A percentile compares a stretch with the other conserved stretches of the same genome.
These are phyloP conservation scores for Hyles lineata DNA, from an alignment of 2,888 invertebrate species.

Conservation along the genomic window DNA sequence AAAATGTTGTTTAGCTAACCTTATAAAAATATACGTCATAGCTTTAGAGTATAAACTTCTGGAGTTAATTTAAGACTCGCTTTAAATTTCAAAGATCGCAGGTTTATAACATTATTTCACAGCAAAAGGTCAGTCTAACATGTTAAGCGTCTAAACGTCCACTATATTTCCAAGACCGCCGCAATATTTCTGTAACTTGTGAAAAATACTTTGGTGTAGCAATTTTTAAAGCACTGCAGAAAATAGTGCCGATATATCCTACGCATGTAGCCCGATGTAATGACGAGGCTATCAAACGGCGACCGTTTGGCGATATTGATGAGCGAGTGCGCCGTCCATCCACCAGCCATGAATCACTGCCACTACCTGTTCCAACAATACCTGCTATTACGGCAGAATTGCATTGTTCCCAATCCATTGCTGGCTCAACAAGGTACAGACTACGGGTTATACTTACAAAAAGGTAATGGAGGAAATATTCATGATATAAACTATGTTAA, in stretches of 20 bases:
- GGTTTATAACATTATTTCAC: not conserved
- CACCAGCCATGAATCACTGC: slow-evolving; percentile 67
- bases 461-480: not conserved
- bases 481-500: not conserved
- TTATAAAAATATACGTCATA: not conserved
- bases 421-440: not conserved
- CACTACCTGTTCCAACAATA: slow-evolving; percentile 59
- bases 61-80: not conserved
- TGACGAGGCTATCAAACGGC: slow-evolving; percentile 59
- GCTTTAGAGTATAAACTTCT: not conserved
- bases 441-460: not conserved
- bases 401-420: slow-evolving; percentile 17
- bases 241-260: not conserved
- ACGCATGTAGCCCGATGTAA: slow-evolving; percentile 44
- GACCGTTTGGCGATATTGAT: slow-evolving; percentile 70
- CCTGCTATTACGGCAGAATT: slow-evolving; percentile 14
- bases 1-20: no score
- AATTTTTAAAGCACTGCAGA: slow-evolving; percentile 1
- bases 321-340: slow-evolving; percentile 57
- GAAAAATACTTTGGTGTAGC: not conserved
- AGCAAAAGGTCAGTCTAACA: not conserved
- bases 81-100: not conserved
- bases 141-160: not conserved
- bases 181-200: not conserved
- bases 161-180: not conserved